Conservation (phyloP, 1,140 invertebrate species). For the Pectinophora gossypiella region DNA sequence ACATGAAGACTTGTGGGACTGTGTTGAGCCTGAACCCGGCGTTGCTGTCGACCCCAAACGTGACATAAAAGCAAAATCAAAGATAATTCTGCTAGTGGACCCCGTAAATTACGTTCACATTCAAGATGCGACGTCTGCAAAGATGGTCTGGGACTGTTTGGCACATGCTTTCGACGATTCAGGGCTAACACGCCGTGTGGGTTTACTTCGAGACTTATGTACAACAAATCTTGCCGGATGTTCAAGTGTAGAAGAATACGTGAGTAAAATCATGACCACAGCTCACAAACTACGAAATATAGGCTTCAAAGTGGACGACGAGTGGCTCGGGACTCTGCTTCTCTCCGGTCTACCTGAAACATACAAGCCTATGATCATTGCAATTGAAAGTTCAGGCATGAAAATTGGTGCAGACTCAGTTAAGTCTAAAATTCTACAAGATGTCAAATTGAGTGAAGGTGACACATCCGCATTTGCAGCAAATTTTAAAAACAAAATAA, state of each 20-base stretch:
- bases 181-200: conserved; percentile 31
- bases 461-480: neutral
- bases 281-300: conserved; percentile 33
- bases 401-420: conserved; percentile 34
- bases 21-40: too few relatives aligned
- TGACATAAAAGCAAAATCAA: neutral
- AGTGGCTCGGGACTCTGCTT: conserved; percentile 7
- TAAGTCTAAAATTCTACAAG: conserved; percentile 37
- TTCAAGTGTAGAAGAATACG: conserved; percentile 10
- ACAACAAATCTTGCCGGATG: conserved; percentile 24
- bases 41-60: neutral
- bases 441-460: conserved; percentile 7
- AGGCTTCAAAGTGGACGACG: conserved; percentile 30
- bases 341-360: conserved; percentile 16
- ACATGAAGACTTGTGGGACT: neutral
- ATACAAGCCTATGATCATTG: conserved; percentile 49
- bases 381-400: conserved; percentile 15
- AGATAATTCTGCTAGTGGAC: neutral
- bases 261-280: conserved; percentile 33
- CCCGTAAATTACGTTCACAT: conserved; percentile 26
- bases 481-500: neutral
- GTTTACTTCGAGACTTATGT: conserved; percentile 22
- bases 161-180: conserved; percentile 28
- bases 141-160: conserved; percentile 31
- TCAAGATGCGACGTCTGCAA: conserved; percentile 19